Evolutionary conservation across 2,888 invertebrate species (phyloP).

Genomic region (Dendrolimus pini): DNA sequence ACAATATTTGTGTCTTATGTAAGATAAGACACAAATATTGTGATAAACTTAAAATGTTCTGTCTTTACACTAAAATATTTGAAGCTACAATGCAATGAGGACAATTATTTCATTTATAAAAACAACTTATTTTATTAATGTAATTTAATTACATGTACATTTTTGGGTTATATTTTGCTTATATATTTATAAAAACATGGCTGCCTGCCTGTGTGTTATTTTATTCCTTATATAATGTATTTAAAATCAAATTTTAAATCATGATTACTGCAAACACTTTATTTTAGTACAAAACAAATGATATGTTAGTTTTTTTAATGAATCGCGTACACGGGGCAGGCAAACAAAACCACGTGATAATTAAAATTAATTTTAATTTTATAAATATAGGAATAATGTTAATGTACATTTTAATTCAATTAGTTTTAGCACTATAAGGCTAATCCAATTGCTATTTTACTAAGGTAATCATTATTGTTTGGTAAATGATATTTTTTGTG

Average conservation of each 20-base stretch:
- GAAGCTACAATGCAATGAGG: too few species aligned
- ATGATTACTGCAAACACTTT: conserved; percentile 1
- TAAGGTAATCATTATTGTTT: conserved; percentile 44
- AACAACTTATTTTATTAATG: too few species aligned
- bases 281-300: neutral
- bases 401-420: conserved; percentile 46
- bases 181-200: conserved; percentile 11
- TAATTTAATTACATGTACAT: conserved; percentile 1
- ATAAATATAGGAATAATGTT: conserved; percentile 39
- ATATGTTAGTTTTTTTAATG: conserved; percentile 5
- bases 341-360: conserved; percentile 68
- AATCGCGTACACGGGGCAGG: conserved; percentile 34
- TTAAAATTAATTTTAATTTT: conserved; percentile 53
- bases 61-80: too few species aligned
- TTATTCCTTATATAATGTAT: neutral
- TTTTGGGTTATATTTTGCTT: conserved; percentile 7
- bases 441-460: conserved; percentile 24
- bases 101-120: too few species aligned
- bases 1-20: too few species aligned
- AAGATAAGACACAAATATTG: too few species aligned
- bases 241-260: neutral
- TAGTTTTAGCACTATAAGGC: conserved; percentile 38
- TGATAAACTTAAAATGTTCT: too few species aligned
- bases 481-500: conserved; percentile 20
- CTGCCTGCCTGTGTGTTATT: conserved; percentile 9